Base-by-base conservation (phyloP, 2,797 vertebrate species). In the Adelosebastes latens region DNA sequence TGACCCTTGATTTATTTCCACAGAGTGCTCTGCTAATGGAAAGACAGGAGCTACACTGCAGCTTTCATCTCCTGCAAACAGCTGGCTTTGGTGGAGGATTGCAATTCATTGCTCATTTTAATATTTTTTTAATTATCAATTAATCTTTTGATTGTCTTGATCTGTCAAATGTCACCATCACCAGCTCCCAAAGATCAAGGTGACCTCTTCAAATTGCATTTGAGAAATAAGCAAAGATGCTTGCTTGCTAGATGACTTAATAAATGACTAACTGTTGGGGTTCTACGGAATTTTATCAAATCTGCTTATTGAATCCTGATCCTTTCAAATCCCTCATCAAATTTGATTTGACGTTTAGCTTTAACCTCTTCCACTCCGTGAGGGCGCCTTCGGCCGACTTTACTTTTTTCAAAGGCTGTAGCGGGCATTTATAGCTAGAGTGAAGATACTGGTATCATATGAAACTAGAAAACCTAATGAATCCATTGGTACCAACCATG, bases 1-100 rank as follows among this genome's bases (percentile, higher is more conserved):
- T 69, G 77, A 88, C 63, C 75, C 67, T 52, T 72, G 55, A 53
- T 86, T 84, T 72, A 84, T 77, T 74, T 75, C 78, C 59, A 71
- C 75, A 32, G 64, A 68, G 55, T 61, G 52, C 31, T 58, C 22
- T 2, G 8, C 66, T 64, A 62, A 71, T 75, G 60, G 55, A 70
- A 60, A 77, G 36, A 62, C 64, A 60, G 11, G 49, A 59, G 66
- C 58, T 22, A 11, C 20, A 7, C 71, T 55, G 46, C 49, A 71
- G 64, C 36, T 67, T 64, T 49, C 34, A 72, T 76, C 67, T n/a
- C 31, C 67, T 42, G 25, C 13, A 75, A 46, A 49, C 16, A 36
- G 39, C 32, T 56, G 59, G 63, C 58, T 60, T 60, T 46, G 18
- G 20, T 22, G 24, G 13, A 32, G 18, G 56, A 34, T 3, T 58